A percentile compares a stretch with the other conserved stretches of the same genome.
These are phyloP conservation scores for Cheilosia soror DNA, from an alignment of 2,888 invertebrate genomes.

Conservation along the genomic window DNA sequence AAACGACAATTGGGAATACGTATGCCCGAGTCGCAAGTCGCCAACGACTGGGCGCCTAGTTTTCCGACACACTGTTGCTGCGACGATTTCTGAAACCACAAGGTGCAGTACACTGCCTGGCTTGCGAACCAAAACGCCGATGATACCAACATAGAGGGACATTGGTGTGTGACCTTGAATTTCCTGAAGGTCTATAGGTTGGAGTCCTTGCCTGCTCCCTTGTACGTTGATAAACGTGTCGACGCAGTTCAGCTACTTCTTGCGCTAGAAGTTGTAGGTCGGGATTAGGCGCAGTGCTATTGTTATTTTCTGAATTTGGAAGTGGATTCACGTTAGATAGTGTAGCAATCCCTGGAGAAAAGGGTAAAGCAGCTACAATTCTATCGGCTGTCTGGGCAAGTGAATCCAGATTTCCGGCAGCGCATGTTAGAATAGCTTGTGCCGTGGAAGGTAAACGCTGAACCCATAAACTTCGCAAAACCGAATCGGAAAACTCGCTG, in stretches of 20 bases:
- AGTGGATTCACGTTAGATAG: not conserved
- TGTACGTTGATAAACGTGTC: not conserved
- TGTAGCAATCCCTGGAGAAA: not conserved
- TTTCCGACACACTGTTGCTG: slow-evolving; percentile 2
- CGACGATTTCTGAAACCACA: not conserved
- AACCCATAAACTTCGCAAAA: slow-evolving; percentile 21
- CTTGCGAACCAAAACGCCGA: not conserved
- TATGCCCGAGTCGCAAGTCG: slow-evolving; percentile 25
- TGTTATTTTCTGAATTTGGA: not conserved
- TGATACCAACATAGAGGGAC: not conserved
- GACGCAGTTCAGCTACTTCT: not conserved
- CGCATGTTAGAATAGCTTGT: slow-evolving; percentile 16
- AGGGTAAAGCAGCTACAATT: not conserved
- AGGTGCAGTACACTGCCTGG: not conserved
- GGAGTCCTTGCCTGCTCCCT: not conserved
- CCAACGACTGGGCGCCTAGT: slow-evolving; percentile 21
- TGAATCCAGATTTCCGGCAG: not conserved
- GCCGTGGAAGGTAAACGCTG: not conserved
- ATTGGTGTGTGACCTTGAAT: not conserved
- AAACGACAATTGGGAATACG: not conserved
- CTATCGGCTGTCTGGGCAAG: not conserved
- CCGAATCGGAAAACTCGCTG: slow-evolving; percentile 12
- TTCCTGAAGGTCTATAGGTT: not conserved
- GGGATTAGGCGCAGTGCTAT: not conserved
- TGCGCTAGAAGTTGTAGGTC: not conserved